A percentile compares a stretch with the other conserved stretches of the same genome.
Conservation (phyloP, 1,140 invertebrate species). For the Lepidurus couesii region DNA sequence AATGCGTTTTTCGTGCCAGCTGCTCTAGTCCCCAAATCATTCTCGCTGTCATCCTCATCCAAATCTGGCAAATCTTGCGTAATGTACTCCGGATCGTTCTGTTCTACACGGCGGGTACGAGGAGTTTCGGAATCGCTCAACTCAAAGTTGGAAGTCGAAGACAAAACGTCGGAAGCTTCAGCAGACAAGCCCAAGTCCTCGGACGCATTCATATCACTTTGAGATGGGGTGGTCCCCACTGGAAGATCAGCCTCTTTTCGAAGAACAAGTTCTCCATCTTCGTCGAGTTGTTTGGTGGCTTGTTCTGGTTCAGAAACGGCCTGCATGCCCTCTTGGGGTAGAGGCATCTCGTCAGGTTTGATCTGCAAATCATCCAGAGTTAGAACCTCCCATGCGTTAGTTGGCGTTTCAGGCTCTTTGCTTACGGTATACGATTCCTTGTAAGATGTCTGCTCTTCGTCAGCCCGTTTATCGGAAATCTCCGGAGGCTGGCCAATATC, state of each 20-base stretch:
- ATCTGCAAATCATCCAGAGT: constrained; percentile 18
- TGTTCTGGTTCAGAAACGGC: neutral
- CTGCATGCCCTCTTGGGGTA: neutral
- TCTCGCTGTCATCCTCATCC: neutral
- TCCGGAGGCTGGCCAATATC: neutral
- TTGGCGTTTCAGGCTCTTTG: constrained; percentile 1
- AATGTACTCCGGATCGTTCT: neutral
- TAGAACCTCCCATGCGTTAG: constrained; percentile 14
- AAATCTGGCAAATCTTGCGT: neutral
- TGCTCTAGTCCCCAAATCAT: neutral
- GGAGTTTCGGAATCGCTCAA: neutral
- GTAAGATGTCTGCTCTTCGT: neutral
- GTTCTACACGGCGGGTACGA: neutral
- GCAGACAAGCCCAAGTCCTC: neutral
- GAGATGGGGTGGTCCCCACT: neutral
- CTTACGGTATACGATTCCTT: constrained; percentile 14
- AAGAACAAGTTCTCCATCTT: neutral
- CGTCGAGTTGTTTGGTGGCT: neutral
- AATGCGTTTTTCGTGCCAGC: neutral
- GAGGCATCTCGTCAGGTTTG: neutral
- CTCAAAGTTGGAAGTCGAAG: neutral
- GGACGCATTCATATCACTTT: neutral
- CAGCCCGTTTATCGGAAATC: neutral
- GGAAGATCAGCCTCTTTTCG: neutral
- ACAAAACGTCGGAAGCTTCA: neutral